A percentile compares a stretch with the other conserved stretches of the same genome.
phyloP scores from a whole-genome alignment of 1,140 invertebrate species.

The Argopecten irradians region DNA sequence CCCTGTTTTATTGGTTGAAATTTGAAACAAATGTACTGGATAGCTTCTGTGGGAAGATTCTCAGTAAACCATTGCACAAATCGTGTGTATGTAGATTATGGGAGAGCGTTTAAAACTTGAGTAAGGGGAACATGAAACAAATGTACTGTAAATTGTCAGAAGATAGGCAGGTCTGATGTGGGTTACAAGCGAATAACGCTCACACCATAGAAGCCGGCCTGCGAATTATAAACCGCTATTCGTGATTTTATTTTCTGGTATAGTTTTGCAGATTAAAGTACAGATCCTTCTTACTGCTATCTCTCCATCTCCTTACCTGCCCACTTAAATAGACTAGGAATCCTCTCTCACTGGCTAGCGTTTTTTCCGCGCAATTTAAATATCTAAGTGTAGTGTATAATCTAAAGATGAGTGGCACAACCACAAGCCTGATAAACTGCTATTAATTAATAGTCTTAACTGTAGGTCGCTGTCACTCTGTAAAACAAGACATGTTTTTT shows the following conservation, averaged over 20 bases:
- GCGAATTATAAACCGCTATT: not conserved
- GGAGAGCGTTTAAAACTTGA: not conserved
- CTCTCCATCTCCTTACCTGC: not conserved
- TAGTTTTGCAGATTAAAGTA: not conserved
- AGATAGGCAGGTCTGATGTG: not conserved
- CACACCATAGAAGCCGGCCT: not conserved
- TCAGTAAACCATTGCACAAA: not conserved
- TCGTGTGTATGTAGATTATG: not conserved
- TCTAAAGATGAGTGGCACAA: not conserved
- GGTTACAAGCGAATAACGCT: not conserved
- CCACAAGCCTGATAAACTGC: not conserved
- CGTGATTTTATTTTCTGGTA: not conserved
- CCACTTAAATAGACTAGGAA: not conserved
- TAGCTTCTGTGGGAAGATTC: not conserved
- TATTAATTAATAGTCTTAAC: not conserved
- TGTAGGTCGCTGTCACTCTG: not conserved
- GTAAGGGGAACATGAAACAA: not conserved
- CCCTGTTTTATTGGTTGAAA: not conserved
- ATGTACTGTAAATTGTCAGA: not conserved
- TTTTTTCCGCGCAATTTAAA: not conserved
- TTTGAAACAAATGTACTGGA: conserved; percentile 4
- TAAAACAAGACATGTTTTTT: not conserved
- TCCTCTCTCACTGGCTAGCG: not conserved
- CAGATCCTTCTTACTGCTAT: not conserved
- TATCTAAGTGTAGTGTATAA: conserved; percentile 3